Conservation (phyloP, 2,888 invertebrate species). For the Watsonalla cultraria region DNA sequence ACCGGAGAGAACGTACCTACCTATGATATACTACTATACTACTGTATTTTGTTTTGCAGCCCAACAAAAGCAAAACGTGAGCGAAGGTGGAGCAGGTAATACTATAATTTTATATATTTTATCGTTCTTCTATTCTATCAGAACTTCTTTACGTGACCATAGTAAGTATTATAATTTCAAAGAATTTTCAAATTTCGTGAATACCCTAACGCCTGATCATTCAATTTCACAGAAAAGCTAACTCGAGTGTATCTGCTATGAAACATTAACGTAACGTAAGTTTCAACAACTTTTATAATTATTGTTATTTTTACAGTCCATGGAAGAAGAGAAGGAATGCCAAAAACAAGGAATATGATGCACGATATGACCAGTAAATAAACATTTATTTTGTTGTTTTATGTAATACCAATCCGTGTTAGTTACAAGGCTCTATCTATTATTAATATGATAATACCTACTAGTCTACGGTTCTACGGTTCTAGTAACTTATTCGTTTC, state of each 20-base stretch:
- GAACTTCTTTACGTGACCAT: too few relatives aligned
- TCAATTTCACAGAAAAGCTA: too few relatives aligned
- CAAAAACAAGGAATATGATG: slow-evolving; percentile 27
- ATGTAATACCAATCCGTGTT: not conserved
- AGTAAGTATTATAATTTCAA: too few relatives aligned
- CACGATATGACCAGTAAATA: slow-evolving; percentile 31
- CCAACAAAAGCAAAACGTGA: slow-evolving; percentile 16
- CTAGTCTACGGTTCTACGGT: too few relatives aligned
- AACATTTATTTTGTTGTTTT: slow-evolving; percentile 3
- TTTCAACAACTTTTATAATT: not conserved
- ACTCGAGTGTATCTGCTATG: too few relatives aligned
- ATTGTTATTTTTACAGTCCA: slow-evolving; percentile 32
- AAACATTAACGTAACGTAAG: not conserved
- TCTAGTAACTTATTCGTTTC: too few relatives aligned
- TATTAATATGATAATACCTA: too few relatives aligned
- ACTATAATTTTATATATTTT: not conserved
- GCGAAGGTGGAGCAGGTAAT: slow-evolving; percentile 30
- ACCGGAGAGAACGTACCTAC: too few relatives aligned
- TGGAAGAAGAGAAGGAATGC: slow-evolving; percentile 35
- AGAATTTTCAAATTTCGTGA: too few relatives aligned
- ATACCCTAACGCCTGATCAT: too few relatives aligned
- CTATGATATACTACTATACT: not conserved
- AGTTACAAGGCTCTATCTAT: too few relatives aligned
- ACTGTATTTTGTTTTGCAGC: not conserved
- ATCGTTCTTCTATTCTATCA: too few relatives aligned